These are phyloP conservation scores for Trachelus troglodyta DNA, from an alignment of 2,888 invertebrate genomes.

Conservation along the genomic window DNA sequence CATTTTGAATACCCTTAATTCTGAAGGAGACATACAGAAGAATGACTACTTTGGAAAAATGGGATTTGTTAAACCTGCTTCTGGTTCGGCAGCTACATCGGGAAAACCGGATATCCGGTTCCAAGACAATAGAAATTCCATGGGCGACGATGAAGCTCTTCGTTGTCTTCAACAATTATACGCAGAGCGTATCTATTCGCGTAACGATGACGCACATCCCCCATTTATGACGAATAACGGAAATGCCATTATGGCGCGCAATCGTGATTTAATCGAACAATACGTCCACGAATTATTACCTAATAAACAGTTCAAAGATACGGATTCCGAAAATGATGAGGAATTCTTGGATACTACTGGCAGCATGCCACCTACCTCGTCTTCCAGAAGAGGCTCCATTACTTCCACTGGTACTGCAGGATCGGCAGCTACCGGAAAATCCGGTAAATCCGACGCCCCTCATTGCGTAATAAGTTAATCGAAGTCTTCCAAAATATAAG, in stretches of 20 bases:
- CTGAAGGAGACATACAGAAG: constrained; percentile 1
- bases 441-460: constrained; percentile 15
- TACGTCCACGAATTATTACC: constrained; percentile 44
- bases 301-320: constrained; percentile 34
- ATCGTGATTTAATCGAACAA: constrained; percentile 52
- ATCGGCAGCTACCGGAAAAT: constrained; percentile 19
- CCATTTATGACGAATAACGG: constrained; percentile 42
- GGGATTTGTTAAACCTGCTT: constrained; percentile 1
- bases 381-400: constrained; percentile 48
- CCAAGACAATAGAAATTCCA: not conserved
- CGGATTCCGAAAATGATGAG: constrained; percentile 59
- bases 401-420: constrained; percentile 46
- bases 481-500: constrained; percentile 1
- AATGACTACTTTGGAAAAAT: constrained; percentile 8
- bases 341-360: constrained; percentile 61
- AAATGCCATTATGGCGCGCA: constrained; percentile 38
- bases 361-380: constrained; percentile 41
- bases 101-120: not conserved
- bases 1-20: constrained; percentile 6
- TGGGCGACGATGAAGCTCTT: constrained; percentile 34
- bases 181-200: constrained; percentile 15
- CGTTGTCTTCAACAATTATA: constrained; percentile 38
- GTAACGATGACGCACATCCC: not conserved
- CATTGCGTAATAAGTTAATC: constrained; percentile 15
- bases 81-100: not conserved